Evolutionary conservation across 1,140 invertebrate genomes (phyloP).

Genomic region (Lordiphosa clarofinis): DNA sequence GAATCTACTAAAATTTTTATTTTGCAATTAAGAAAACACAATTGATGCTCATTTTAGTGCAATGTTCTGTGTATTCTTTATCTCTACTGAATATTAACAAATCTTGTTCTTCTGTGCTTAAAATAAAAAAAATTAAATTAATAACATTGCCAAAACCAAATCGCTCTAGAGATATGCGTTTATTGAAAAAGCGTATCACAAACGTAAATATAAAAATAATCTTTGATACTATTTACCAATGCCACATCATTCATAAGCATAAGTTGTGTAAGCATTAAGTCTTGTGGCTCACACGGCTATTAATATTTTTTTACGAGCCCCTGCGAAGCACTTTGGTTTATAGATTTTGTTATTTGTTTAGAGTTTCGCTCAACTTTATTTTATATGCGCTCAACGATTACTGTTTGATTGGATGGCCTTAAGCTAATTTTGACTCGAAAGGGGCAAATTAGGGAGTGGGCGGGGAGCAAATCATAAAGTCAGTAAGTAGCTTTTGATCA

Average conservation of each 20-base stretch:
- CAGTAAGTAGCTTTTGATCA: not conserved
- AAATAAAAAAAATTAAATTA: too few relatives aligned
- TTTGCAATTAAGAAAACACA: too few relatives aligned
- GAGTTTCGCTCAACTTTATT: constrained; percentile 11
- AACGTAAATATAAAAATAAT: too few relatives aligned
- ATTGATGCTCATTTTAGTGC: too few relatives aligned
- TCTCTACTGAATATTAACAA: too few relatives aligned
- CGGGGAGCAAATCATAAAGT: not conserved
- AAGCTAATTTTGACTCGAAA: constrained; percentile 1
- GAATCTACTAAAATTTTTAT: too few relatives aligned
- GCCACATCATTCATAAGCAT: constrained; percentile 20
- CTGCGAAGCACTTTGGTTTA: constrained; percentile 15
- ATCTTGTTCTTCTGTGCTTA: too few relatives aligned
- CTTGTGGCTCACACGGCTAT: constrained; percentile 37
- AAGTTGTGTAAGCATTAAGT: constrained; percentile 23
- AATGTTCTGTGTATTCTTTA: too few relatives aligned
- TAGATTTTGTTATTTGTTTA: constrained; percentile 32
- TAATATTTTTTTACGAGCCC: constrained; percentile 40
- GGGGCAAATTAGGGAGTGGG: not conserved
- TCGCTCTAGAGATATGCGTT: too few relatives aligned
- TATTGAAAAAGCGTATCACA: too few relatives aligned
- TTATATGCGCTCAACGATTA: constrained; percentile 26
- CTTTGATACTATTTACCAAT: too few relatives aligned
- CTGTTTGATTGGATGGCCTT: constrained; percentile 40
- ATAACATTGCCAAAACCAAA: too few relatives aligned